Base-by-base conservation (phyloP, 2,113 vertebrate species). In the Gasterosteus aculeatus region DNA sequence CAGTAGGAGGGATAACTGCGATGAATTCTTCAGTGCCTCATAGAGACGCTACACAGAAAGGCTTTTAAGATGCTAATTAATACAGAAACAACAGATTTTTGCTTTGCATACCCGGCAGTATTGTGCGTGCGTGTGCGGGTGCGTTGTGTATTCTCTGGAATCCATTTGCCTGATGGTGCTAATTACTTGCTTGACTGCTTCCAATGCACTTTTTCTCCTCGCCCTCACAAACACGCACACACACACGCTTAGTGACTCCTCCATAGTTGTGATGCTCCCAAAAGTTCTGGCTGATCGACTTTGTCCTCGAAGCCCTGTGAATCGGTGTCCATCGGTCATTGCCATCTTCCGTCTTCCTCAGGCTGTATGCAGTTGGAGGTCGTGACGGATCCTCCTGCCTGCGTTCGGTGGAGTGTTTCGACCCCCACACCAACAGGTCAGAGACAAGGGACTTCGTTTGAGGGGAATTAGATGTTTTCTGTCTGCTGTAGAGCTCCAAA, bases 301-400 rank as follows among this genome's bases (percentile, higher is more conserved):
- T 71, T 80, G 15, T 64, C 53, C 41, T 26, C 18, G 18, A 70
- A 69, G 80, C 11, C 61, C 26, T 58, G 42, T 61, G 69, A 66
- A 53, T 29, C 38, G 31, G 67, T 26, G 22, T 26, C 22, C 22
- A 26, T 26, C 22, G 22, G 61, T 47, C 72, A 74, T 84, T 39
- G 31, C 42, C 22, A 6, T 78, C 46, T 58, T 79, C 47, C 82
- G 38, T 82, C n/a, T 38, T 72, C 38, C 53, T 44, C 85, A 99
- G 98, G 90, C 90, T 99, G 83, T 99, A 98, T 89, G 98, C 98
- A 62, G 97, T 99, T n/a, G 98, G 98, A 71, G 98, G 98, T 83
- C 95, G 97, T 63, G 98, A 99, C 79, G 97, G 98, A 85, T 98
- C 97, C 79, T 98, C 98, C 69, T 99, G 98, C 88, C 95, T 99